Base-by-base conservation (phyloP, 2,888 invertebrate species). In the Megalurothrips usitatus region DNA sequence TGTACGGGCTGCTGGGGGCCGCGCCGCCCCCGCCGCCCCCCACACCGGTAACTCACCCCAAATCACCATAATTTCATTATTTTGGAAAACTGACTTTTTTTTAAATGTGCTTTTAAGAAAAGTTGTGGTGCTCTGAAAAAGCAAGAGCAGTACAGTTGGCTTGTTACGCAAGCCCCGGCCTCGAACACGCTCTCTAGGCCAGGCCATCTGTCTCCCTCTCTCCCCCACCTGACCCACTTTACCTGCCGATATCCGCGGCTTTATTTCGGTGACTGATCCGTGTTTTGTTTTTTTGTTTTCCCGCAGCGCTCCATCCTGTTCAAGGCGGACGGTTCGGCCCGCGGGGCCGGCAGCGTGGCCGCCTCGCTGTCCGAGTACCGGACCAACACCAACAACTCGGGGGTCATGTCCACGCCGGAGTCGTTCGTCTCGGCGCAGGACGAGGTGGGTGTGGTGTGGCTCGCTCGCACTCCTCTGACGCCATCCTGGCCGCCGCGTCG, bases 351-450 rank as follows among this genome's bases (percentile, higher is more conserved):
- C 81, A 88, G 87, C 82, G 86, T 85, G 78, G 81, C 83, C 82
- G 83, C 84, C 83, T 85, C 83, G 84, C 85, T 80, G 84, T 85
- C 84, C 85, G 84, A 83, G 80, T 86, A 85, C 83, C 68, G 68
- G 23, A 23, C 68, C 68, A 75, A 68, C 68, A 68, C 68, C 68
- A 68, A 75, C 68, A 68, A 75, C 68, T 23, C 68, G 68, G 68
- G 68, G 68, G 68, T 75, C 26, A 23, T 75, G 23, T 96, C 96
- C 84, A 96, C 96, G 23, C 95, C 95, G 0, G 98, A 98, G 87
- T 97, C 97, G 83, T 99, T 98, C 88, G 96, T 97, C 80, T 98
- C 98, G 1, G 98, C 98, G 0, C 93, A 96, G 86, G 98, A 98
- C 87, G 93, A 94, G 89, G 94, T 93, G 85, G 85, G 85, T 83